These are phyloP conservation scores for Enteromius fasciolatus DNA, from an alignment of 2,797 vertebrate species.

Conservation along the genomic window DNA sequence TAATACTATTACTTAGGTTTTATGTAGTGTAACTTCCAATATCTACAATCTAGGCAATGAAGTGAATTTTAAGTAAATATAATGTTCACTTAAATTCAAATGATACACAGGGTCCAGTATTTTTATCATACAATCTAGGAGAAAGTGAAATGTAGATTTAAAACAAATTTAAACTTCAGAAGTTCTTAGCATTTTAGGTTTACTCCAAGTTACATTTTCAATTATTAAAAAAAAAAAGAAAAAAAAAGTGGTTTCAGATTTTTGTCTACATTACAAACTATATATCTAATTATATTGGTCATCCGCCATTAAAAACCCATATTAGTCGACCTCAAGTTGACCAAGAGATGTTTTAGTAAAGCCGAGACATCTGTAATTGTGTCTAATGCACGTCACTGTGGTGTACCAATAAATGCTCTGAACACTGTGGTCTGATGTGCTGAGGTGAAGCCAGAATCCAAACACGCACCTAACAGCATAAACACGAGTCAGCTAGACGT, in stretches of 20 bases:
- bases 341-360: conserved; percentile 18
- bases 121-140: not conserved
- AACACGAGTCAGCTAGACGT: conserved; percentile 9
- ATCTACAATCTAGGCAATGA: not conserved
- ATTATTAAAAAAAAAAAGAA: not conserved
- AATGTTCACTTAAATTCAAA: not conserved
- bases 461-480: not conserved
- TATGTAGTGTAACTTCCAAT: not conserved
- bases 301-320: not conserved
- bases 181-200: not conserved
- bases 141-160: not conserved
- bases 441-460: not conserved
- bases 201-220: not conserved
- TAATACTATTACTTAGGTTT: not conserved
- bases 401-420: not conserved
- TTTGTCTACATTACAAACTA: not conserved
- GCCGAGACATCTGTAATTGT: not conserved
- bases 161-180: not conserved
- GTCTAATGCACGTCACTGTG: conserved; percentile 32
- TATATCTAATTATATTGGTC: conserved; percentile 2
- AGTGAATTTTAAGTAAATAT: not conserved
- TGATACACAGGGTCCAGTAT: not conserved
- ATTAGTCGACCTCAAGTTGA: not conserved
- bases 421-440: conserved; percentile 19
- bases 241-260: not conserved